Conservation (phyloP, 2,888 invertebrate species). For the Platypus cylindrus region DNA sequence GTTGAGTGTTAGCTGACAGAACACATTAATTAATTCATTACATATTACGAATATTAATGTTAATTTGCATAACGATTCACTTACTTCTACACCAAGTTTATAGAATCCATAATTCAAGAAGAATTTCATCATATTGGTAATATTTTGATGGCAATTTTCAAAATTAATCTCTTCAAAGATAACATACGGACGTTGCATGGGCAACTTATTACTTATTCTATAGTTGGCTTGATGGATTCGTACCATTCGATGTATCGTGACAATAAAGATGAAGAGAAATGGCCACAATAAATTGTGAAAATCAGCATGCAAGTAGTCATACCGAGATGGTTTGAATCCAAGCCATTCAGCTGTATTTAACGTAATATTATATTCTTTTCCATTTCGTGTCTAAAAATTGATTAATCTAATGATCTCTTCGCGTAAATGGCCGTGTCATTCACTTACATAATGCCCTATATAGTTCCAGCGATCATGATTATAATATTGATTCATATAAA, state of each 20-base stretch:
- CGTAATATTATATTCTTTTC: constrained; percentile 6
- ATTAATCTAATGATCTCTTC: too few relatives aligned
- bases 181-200: neutral
- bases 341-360: constrained; percentile 11
- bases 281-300: constrained; percentile 6
- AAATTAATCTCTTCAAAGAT: constrained; percentile 10
- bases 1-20: constrained; percentile 6
- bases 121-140: constrained; percentile 8
- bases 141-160: constrained; percentile 10
- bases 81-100: constrained; percentile 13
- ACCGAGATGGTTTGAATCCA: constrained; percentile 8
- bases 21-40: neutral
- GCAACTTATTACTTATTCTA: constrained; percentile 4
- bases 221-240: constrained; percentile 7
- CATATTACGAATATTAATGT: too few relatives aligned
- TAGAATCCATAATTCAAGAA: constrained; percentile 12
- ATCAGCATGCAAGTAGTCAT: constrained; percentile 6
- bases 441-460: constrained; percentile 11
- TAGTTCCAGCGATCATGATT: constrained; percentile 8
- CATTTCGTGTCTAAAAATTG: constrained; percentile 10
- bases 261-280: constrained; percentile 7
- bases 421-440: neutral
- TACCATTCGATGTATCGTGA: constrained; percentile 5
- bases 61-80: neutral
- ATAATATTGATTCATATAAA: constrained; percentile 9